Evolutionary conservation across 2,888 invertebrate species (phyloP).

Genomic region (Euphydryas editha): DNA sequence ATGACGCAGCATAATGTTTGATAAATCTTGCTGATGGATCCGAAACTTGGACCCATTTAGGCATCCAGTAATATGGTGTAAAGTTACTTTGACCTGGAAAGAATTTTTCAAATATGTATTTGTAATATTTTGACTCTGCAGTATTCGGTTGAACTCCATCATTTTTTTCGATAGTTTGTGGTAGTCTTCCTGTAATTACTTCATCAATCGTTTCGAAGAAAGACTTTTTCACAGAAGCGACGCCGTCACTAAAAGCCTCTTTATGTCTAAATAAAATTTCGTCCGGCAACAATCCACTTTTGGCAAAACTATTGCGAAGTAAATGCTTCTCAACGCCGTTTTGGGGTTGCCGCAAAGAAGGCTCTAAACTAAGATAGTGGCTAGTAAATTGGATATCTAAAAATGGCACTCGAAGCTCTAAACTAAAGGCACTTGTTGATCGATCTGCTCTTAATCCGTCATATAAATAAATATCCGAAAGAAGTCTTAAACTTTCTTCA

Average conservation of each 20-base stretch:
- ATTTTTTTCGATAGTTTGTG: conserved; percentile 84
- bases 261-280: conserved; percentile 97
- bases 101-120: conserved; percentile 86
- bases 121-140: conserved; percentile 91
- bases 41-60: conserved; percentile 87
- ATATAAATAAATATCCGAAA: conserved; percentile 90
- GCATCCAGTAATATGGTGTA: conserved; percentile 91
- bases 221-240: conserved; percentile 88
- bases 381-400: conserved; percentile 93
- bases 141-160: conserved; percentile 89
- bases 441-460: conserved; percentile 93
- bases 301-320: conserved; percentile 92
- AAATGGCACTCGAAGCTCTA: conserved; percentile 95
- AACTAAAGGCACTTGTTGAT: conserved; percentile 88
- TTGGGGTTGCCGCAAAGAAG: conserved; percentile 88
- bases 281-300: conserved; percentile 88
- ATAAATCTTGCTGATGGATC: conserved; percentile 91
- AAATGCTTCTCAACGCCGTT: conserved; percentile 93
- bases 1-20: conserved; percentile 86
- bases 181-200: conserved; percentile 86
- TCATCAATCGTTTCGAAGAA: conserved; percentile 88
- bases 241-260: conserved; percentile 94
- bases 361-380: conserved; percentile 89
- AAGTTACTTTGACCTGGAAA: conserved; percentile 85
- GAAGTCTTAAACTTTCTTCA: conserved; percentile 88